Evolutionary conservation across 2,888 invertebrate species (phyloP), one percentile per base, ranked within the genome.

Genomic region (Cerastis rubricosa): DNA sequence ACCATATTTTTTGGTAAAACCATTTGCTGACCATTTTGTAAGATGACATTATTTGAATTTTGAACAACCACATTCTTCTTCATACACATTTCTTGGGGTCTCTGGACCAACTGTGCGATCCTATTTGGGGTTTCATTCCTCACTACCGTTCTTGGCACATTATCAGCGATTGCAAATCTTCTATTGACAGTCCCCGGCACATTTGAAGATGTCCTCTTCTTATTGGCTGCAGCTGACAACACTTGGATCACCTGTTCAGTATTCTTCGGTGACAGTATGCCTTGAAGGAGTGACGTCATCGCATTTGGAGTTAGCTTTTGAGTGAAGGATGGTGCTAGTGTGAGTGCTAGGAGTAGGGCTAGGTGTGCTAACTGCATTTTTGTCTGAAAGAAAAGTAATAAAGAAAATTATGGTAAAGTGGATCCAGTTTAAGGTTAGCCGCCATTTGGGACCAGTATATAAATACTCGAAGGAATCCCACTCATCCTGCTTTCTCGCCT

Each of bases 221-320:
- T 29, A 51, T 57, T 75, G 69, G 78, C 71, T 43, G 78, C 74
- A 6, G 83, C 69, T 65, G 85, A 85, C 6, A 92, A 69, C 3
- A 90, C 70, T 75, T 90, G 85, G 64, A 91, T 65, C 0, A 90
- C 87, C 35, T 87, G 89, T 63, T 88, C 91, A 0, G 88, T 85
- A 25, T 89, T 90, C 8, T 75, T 85, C 12, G 92, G 90, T 22
- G 91, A 89, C 8, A 93, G 63, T 1, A 92, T 88, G 4, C 89
- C 90, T 86, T 91, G 90, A 17, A 93, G 76, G 0, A 88, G 51
- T 11, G 89, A 77, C 6, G 85, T 68, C 0, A 91, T 8, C 0
- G 85, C 81, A 35, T 77, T 85, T 71, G 78, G 76, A 12, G 86
- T 64, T 49, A 90, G 8, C 0, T 80, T 81, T 11, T 87, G 87